Percentiles rank a stretch among this genome's conserved stretches.
Conservation (phyloP, 2,797 vertebrate genomes). For the Characodon lateralis region DNA sequence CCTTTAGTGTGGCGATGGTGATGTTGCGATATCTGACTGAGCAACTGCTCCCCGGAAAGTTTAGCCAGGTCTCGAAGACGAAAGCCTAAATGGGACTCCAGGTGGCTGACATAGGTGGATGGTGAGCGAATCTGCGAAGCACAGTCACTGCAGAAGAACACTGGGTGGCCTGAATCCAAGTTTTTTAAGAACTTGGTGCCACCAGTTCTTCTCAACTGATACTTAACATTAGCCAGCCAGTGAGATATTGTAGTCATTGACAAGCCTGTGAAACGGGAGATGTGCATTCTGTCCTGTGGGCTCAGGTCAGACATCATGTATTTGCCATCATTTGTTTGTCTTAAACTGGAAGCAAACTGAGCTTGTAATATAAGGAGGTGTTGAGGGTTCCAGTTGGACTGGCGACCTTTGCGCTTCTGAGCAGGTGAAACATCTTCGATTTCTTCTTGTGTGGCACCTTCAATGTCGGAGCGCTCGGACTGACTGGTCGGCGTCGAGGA, state of each 20-base stretch:
- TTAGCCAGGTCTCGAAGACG: constrained; percentile 96
- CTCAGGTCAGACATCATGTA: constrained; percentile 99
- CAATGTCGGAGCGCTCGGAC: constrained; percentile 95
- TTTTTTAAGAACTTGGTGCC: constrained; percentile 99
- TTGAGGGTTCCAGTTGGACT: constrained; percentile 99
- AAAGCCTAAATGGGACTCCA: constrained; percentile 98
- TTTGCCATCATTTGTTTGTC: constrained; percentile 95
- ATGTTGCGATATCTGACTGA: constrained; percentile 88
- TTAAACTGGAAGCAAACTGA: constrained; percentile 96
- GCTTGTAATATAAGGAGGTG: constrained; percentile 98
- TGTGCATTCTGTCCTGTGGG: constrained; percentile 99
- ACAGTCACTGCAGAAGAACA: constrained; percentile 99
- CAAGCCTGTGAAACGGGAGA: constrained; percentile 97
- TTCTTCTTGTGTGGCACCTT: constrained; percentile 92
- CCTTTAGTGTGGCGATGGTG: constrained; percentile 88
- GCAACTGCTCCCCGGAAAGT: constrained; percentile 93
- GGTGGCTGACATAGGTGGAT: constrained; percentile 96
- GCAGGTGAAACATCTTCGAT: constrained; percentile 94
- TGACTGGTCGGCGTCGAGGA: constrained; percentile 96
- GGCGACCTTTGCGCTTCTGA: constrained; percentile 98
- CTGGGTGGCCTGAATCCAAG: constrained; percentile 97
- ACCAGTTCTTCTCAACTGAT: constrained; percentile 98
- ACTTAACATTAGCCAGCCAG: constrained; percentile 99
- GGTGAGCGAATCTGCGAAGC: constrained; percentile 98
- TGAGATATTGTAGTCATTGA: constrained; percentile 99